Base-by-base conservation (phyloP, 2,797 vertebrate genomes). In the Sebastes hopkinsi region DNA sequence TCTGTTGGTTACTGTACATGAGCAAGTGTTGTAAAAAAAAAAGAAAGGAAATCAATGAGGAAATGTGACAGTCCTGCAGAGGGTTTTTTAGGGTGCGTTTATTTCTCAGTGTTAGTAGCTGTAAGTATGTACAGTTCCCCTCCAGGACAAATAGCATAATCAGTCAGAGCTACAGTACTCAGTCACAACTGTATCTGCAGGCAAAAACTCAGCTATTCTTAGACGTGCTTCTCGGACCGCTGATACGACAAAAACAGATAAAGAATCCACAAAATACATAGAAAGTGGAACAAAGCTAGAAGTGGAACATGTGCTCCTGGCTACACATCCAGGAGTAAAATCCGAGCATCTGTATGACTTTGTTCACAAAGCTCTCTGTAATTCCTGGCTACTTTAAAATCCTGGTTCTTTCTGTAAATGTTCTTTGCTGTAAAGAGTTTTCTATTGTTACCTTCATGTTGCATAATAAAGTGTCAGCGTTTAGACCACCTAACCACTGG, bases 191-290 rank as follows among this genome's bases (percentile, higher is more conserved):
- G 60, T 75, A 89, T 85, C 88, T 87, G 84, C 72, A 86, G 81
- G 83, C 68, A 54, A 42, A 81, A 78, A 73, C 72, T 32, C 38
- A 23, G 70, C 85, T 93, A 91, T 93, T 87, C 77, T 90, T 88
- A 82, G 79, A 87, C 46, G 4, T 72, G 77, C 80, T 46, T 77
- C 30, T 81, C 56, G 60, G 80, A 84, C 56, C 77, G 64, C 69
- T 79, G 81, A 79, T 80, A 77, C 60, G 55, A 70, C 61, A 69
- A 79, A 90, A 77, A 83, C 61, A 58, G 75, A 87, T 52, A 65
- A 42, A 54, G 34, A 79, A 84, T 77, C 59, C 18, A 71, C 64
- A 72, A 29, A 66, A 74, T 59, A 58, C 72, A 76, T 4, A 67
- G 38, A 82, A 72, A 85, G 23, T 55, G 22, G 46, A 66, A 50